These are phyloP conservation scores for Phymastichus coffea DNA, from an alignment of 1,140 invertebrate genomes.

Conservation along the genomic window DNA sequence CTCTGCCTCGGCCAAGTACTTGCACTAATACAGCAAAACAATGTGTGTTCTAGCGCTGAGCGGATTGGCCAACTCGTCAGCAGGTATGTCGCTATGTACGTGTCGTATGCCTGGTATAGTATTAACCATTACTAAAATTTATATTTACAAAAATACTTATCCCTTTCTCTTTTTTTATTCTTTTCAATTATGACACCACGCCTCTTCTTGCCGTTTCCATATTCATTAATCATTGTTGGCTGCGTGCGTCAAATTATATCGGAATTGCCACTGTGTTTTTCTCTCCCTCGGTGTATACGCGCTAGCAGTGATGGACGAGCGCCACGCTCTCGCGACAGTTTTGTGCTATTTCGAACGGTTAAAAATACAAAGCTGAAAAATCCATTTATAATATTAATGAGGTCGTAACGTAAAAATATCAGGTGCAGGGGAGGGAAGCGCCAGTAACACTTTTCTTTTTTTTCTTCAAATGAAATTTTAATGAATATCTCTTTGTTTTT, in stretches of 20 bases:
- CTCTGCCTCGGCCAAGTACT: not conserved
- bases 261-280: constrained; percentile 8
- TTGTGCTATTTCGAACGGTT: not conserved
- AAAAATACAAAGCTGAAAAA: constrained; percentile 3
- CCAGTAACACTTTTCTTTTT: too few species aligned
- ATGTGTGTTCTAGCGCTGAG: constrained; percentile 58
- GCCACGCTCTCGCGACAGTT: not conserved
- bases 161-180: constrained; percentile 5
- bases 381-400: not conserved
- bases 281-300: constrained; percentile 4
- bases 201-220: not conserved
- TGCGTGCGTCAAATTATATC: not conserved
- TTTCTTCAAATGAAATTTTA: constrained; percentile 36
- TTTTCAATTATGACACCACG: not conserved
- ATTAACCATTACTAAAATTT: constrained; percentile 56
- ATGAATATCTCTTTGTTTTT: constrained; percentile 35
- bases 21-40: constrained; percentile 17
- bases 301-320: constrained; percentile 21
- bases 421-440: too few species aligned
- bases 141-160: constrained; percentile 34
- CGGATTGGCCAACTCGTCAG: constrained; percentile 58
- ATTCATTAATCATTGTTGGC: not conserved
- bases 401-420: not conserved
- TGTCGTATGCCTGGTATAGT: constrained; percentile 57
- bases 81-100: constrained; percentile 59